These are phyloP conservation scores for Scaptodrosophila lebanonensis DNA, from an alignment of 1,140 invertebrate species.

Conservation along the genomic window DNA sequence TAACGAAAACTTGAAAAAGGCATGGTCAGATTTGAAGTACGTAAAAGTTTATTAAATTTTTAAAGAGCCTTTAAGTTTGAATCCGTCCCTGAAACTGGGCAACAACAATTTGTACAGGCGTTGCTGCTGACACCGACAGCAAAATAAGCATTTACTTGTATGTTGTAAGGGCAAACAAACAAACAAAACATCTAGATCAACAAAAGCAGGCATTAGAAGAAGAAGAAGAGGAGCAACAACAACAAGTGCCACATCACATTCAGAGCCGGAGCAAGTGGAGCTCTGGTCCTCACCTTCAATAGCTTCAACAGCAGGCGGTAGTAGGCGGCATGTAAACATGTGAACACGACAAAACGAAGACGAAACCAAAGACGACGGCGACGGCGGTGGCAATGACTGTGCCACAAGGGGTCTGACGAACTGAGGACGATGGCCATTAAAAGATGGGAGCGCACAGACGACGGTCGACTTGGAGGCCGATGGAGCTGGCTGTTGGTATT, in stretches of 20 bases:
- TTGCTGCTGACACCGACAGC: conserved; percentile 20
- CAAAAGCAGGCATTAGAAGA: conserved; percentile 17
- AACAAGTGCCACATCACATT: conserved; percentile 7
- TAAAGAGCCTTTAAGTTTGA: conserved; percentile 3
- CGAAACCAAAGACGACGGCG: conserved; percentile 8
- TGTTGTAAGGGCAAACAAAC: conserved; percentile 17
- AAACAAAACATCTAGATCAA: conserved; percentile 30
- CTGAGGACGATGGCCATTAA: not conserved
- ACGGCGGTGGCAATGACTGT: conserved; percentile 1
- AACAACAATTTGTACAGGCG: conserved; percentile 51
- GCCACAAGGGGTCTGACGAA: conserved; percentile 3
- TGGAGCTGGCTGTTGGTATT: not conserved
- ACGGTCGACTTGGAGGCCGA: conserved; percentile 52
- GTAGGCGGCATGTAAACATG: conserved; percentile 62
- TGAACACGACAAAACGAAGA: conserved; percentile 45
- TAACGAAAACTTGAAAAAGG: too few species aligned
- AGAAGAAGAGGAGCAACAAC: conserved; percentile 1
- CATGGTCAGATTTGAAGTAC: too few species aligned
- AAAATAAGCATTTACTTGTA: conserved; percentile 15
- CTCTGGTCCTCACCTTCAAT: conserved; percentile 62
- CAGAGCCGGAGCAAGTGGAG: conserved; percentile 1
- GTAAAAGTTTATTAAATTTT: too few species aligned
- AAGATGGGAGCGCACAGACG: not conserved
- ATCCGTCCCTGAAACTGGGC: conserved; percentile 50
- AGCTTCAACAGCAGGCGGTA: too few species aligned